Evolutionary conservation across 2,888 invertebrate genomes (phyloP).

Genomic region (Meghimatium bilineatum): DNA sequence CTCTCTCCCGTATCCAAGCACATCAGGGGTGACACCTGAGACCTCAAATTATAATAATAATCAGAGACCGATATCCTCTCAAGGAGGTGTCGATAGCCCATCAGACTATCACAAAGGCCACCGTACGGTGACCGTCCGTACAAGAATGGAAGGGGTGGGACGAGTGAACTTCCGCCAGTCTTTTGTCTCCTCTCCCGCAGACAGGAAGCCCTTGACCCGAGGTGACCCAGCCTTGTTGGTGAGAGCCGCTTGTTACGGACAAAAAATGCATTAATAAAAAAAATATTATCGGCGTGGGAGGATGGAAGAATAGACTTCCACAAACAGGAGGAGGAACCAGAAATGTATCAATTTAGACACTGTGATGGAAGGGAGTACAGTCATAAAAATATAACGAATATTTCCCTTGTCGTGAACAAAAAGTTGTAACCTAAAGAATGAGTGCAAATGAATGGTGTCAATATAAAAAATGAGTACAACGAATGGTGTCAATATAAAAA

Average conservation of each 20-base stretch:
- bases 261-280: neutral
- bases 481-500: no score
- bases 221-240: constrained; percentile 21
- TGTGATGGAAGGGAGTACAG: no score
- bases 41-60: constrained; percentile 24
- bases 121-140: constrained; percentile 21
- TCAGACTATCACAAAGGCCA: constrained; percentile 15
- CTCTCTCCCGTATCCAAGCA: no score
- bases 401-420: no score
- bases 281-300: constrained; percentile 11
- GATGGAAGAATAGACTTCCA: neutral
- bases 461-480: no score
- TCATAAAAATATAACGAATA: no score
- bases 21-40: neutral
- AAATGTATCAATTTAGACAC: constrained; percentile 14
- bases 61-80: constrained; percentile 1
- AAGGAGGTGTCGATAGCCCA: constrained; percentile 31
- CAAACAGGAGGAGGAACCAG: neutral
- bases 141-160: constrained; percentile 9
- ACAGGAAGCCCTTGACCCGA: constrained; percentile 28
- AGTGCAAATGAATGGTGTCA: no score
- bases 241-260: neutral
- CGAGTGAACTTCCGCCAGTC: constrained; percentile 29
- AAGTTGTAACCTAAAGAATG: no score
- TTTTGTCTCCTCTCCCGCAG: constrained; percentile 28